Base-by-base conservation (phyloP, 2,797 vertebrate species). In the Danio albolineatus region DNA sequence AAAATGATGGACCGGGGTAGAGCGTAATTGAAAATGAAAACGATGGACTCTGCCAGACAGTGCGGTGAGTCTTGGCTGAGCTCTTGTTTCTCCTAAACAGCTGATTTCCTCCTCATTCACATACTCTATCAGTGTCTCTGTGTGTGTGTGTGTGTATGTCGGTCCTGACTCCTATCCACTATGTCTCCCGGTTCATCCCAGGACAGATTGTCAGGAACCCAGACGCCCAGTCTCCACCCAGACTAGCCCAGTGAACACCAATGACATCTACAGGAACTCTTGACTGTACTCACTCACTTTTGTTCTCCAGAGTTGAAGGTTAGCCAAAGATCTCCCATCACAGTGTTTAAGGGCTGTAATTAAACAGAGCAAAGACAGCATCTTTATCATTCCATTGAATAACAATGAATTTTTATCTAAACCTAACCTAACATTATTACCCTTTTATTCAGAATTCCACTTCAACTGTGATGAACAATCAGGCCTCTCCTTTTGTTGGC, bases 121-220 rank as follows among this genome's bases (percentile, higher is more conserved):
- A 71, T 62, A 70, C 46, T 62, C 77, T 13, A 69, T 80, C 66
- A 61, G 53, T 74, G 56, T 70, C 46, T 77, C 12, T 73, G 28
- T 28, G 53, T 75, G 12, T 73, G 28, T 28, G 53, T 75, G 39
- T 71, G 48, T 64, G 48, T 80, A 46, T 10, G 49, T 73, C 14
- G 17, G 38, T 59, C 59, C 66, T 62, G 77, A 72, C 38, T 56
- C 49, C 61, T 48, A 51, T 76, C 57, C 62, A 64, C 65, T 43
- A 10, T 69, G 53, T 74, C 51, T 46, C 39, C 39, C 60, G 44
- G 83, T 83, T 84, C 86, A 85, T 73, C 56, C 69, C 60, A 83
- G 86, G 86, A 85, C 84, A 84, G 76, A 76, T 59, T 85, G 64
- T 80, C 73, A 83, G 64, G 28, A 73, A 79, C 81, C 28, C 78